Evolutionary conservation across 2,888 invertebrate species (phyloP), one percentile per base, ranked within the genome.

Genomic region (Macaria liturata): DNA sequence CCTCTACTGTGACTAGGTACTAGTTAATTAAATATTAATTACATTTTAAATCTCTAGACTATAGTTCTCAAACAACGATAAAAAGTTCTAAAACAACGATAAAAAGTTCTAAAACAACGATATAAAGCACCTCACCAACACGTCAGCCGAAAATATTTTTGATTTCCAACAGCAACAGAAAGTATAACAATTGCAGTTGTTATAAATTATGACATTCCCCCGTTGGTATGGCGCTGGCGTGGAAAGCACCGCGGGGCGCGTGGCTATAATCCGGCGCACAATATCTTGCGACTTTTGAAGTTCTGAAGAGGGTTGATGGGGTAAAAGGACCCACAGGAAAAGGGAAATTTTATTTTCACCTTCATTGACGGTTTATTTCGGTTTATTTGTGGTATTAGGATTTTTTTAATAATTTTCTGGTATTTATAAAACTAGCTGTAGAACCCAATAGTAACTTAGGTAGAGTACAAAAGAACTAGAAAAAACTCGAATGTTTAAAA

Each of bases 261-360:
- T 71, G 75, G 53, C 71, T 61, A 43, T 76, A 74, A 79, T 75
- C 75, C 74, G 47, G 49, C 57, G 67, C 64, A 74, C 69, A 71
- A 75, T 68, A 66, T 70, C 73, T 75, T 40, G 51, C 54, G 40
- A 51, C 51, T 75, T 75, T 68, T 69, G 64, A 66, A 59, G 43
- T 66, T 64, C 54, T 59, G 39, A 49, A 64, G 58, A 67, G 68
- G 68, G 69, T 64, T 63, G 60, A 59, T 61, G 61, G 59, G 53
- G 66, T 64, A 49, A 43, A 65, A 9, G 45, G 34, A 47, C 20
- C 34, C 34, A 49, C 37, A 42, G 31, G 46, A 53, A 20, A 47
- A 32, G 43, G 32, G 42, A 20, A 43, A 59, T 32, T 46, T n/a
- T 50, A 9, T 4, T 37, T 37, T 37, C 34, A 37, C 34, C 34